Percentiles rank a stretch among this genome's conserved stretches.
Conservation (phyloP, 2,888 invertebrate genomes). For the Cerastis rubricosa region DNA sequence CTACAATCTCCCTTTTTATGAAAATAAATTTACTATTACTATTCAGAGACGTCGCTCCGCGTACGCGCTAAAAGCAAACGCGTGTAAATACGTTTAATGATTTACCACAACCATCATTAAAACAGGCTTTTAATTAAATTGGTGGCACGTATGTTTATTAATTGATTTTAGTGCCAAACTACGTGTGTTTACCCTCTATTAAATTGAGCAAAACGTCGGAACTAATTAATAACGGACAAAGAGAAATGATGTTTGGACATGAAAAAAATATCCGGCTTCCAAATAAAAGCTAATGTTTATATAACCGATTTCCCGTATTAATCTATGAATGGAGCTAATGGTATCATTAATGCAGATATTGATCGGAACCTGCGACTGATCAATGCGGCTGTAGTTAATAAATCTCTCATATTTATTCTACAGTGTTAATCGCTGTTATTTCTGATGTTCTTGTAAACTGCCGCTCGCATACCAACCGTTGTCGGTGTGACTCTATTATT, state of each 20-base stretch:
- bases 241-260: slow-evolving; percentile 40
- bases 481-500: slow-evolving; percentile 68
- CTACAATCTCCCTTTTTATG: no score
- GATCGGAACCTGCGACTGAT: slow-evolving; percentile 34
- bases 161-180: slow-evolving; percentile 53
- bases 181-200: slow-evolving; percentile 52
- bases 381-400: slow-evolving; percentile 51
- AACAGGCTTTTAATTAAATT: slow-evolving; percentile 56
- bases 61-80: slow-evolving; percentile 64
- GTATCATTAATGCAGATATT: slow-evolving; percentile 37
- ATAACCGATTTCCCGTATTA: slow-evolving; percentile 50
- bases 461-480: slow-evolving; percentile 69
- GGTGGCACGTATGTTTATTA: slow-evolving; percentile 50
- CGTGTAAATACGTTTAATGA: slow-evolving; percentile 59
- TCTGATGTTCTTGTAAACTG: slow-evolving; percentile 55
- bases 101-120: slow-evolving; percentile 49
- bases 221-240: slow-evolving; percentile 56
- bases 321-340: slow-evolving; percentile 35
- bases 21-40: no score
- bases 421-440: slow-evolving; percentile 54
- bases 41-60: slow-evolving; percentile 49
- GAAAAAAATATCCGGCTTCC: slow-evolving; percentile 36
- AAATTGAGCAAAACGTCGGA: slow-evolving; percentile 46
- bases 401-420: slow-evolving; percentile 55
- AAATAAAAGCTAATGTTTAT: slow-evolving; percentile 48